phyloP scores from a whole-genome alignment of 2,113 vertebrate species.

The Cephalophus harveyi region DNA sequence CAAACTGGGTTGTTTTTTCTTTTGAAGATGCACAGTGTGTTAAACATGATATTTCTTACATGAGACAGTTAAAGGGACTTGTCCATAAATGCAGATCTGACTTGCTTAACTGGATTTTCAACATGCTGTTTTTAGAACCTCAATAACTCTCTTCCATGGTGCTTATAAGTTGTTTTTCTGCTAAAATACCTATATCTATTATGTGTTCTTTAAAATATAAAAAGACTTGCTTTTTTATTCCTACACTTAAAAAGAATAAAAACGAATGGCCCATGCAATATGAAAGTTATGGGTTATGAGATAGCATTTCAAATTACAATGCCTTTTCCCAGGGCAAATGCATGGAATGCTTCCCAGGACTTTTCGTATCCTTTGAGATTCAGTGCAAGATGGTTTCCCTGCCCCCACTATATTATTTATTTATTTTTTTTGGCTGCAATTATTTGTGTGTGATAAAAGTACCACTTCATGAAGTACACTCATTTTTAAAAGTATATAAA shows the following conservation, averaged over 20 bases:
- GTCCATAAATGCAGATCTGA: background rate
- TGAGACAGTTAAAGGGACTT: background rate
- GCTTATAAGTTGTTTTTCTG: background rate
- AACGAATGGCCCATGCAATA: background rate
- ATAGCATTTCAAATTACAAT: conserved; percentile 28
- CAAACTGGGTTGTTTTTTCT: background rate
- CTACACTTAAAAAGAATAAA: background rate
- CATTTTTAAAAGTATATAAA: background rate
- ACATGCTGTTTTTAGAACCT: background rate
- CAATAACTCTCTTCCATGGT: background rate
- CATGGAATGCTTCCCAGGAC: conserved; percentile 38
- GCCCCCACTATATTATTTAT: background rate
- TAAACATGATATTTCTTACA: background rate
- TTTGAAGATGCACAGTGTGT: background rate
- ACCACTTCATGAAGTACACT: background rate
- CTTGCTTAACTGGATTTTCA: background rate
- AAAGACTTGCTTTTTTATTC: background rate
- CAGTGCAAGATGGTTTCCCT: background rate
- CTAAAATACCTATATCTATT: conserved; percentile 2
- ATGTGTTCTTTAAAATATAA: background rate
- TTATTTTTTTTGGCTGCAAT: background rate
- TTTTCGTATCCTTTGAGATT: conserved; percentile 20
- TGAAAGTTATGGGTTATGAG: background rate
- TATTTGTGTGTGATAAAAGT: conserved; percentile 28
- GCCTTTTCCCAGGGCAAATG: background rate